Evolutionary conservation across 2,888 invertebrate species (phyloP).

Genomic region (Disparrhopalites patrizii): DNA sequence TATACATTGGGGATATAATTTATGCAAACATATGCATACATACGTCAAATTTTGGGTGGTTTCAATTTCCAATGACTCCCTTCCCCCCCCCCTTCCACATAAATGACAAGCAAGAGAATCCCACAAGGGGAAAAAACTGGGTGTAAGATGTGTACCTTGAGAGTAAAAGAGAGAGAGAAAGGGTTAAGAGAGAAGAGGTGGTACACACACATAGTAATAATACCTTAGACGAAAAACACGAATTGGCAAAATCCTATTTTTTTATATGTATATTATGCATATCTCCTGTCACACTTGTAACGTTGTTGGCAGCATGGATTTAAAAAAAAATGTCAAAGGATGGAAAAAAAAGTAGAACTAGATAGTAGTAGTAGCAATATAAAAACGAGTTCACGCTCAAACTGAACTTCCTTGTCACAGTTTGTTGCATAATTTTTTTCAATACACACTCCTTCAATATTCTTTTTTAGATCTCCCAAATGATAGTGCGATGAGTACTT

Average conservation of each 20-base stretch:
- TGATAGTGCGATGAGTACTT: not conserved
- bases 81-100: not conserved
- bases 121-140: too few relatives aligned
- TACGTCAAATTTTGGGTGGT: constrained; percentile 21
- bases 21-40: too few relatives aligned
- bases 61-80: constrained; percentile 3
- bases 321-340: not conserved
- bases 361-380: not conserved
- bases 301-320: not conserved
- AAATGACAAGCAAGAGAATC: too few relatives aligned
- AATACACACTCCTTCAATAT: not conserved
- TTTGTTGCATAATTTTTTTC: not conserved
- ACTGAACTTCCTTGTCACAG: constrained; percentile 17
- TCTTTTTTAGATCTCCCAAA: not conserved
- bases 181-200: too few relatives aligned
- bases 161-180: not conserved
- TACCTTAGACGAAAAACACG: not conserved
- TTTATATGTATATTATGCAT: too few relatives aligned
- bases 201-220: not conserved
- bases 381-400: constrained; percentile 14
- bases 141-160: not conserved
- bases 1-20: too few relatives aligned
- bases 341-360: not conserved
- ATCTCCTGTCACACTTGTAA: not conserved
- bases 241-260: constrained; percentile 20